Base-by-base conservation (phyloP, 2,113 vertebrate genomes). In the Serilophus lunatus region DNA sequence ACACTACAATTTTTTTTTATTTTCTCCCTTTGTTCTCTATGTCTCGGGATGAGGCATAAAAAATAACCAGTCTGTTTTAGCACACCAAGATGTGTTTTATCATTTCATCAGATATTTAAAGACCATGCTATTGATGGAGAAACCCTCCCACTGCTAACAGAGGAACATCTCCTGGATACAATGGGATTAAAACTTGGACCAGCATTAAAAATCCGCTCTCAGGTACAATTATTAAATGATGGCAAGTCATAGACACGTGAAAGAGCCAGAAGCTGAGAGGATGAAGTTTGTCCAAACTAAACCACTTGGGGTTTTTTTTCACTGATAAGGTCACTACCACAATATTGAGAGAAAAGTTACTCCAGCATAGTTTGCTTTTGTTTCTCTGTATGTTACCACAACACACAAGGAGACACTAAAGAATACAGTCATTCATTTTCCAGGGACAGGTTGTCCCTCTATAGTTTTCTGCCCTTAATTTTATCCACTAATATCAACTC, bases 71-170 rank as follows among this genome's bases (percentile, higher is more conserved):
- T 66, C 38, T 85, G 38, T 59, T 87, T 90, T 70, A 95, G 71
- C 72, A 69, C 19, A 70, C 12, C 22, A 19, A 50, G 33, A 86
- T 63, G 26, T 49, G 14, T 96, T 98, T 93, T 95, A 49, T 89
- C 51, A 10, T 97, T 96, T 95, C 33, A 28, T 71, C 93, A 98
- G 99, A 96, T 97, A 11, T 99, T 99, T 97, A 99, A 99, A 97
- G 99, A 99, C 68, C 99, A 99, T 18, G 98, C 98, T 94, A 99
- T 99, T 82, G 99, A 99, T 68, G 99, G 99, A 78, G 98, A 99
- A 98, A 99, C 99, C 1, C 97, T 99, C 79, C 99, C 98, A 3
- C 97, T 99, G 28, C 98, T 99, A 69, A 99, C 99, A 84, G 99
- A 99, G 90, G 98, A 99, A 54, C 99, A 99, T 94, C 98, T 99